These are phyloP conservation scores for Muraenolepis orangiensis DNA, from an alignment of 2,797 vertebrate genomes.

Conservation along the genomic window DNA sequence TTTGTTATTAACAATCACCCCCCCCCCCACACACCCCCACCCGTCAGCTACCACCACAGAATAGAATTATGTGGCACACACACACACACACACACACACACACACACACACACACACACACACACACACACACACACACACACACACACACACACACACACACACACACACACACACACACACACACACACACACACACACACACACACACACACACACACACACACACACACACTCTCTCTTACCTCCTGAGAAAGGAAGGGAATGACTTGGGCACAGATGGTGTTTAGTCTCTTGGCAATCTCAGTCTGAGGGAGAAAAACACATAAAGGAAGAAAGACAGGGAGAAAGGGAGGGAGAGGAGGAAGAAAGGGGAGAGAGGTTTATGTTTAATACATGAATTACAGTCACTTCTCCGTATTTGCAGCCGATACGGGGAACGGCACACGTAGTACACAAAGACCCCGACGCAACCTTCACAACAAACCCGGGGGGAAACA, in stretches of 20 bases:
- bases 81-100: constrained; percentile 13
- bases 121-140: neutral
- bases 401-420: constrained; percentile 62
- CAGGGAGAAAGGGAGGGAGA: constrained; percentile 45
- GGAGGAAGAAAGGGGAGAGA: constrained; percentile 31
- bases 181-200: constrained; percentile 22
- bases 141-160: neutral
- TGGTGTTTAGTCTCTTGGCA: constrained; percentile 96
- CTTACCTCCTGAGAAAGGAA: constrained; percentile 99
- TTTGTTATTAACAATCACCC: no score
- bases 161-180: constrained; percentile 13
- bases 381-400: constrained; percentile 59
- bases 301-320: constrained; percentile 88
- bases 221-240: constrained; percentile 23
- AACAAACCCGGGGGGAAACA: neutral
- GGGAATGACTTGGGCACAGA: constrained; percentile 98
- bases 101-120: constrained; percentile 20
- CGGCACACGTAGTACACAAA: constrained; percentile 5
- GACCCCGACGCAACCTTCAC: neutral
- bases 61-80: no score
- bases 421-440: constrained; percentile 47
- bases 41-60: no score
- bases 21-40: no score
- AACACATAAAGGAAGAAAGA: constrained; percentile 44
- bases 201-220: neutral